Conservation (phyloP, 2,797 vertebrate genomes). For the Pantherophis alleghaniensis region DNA sequence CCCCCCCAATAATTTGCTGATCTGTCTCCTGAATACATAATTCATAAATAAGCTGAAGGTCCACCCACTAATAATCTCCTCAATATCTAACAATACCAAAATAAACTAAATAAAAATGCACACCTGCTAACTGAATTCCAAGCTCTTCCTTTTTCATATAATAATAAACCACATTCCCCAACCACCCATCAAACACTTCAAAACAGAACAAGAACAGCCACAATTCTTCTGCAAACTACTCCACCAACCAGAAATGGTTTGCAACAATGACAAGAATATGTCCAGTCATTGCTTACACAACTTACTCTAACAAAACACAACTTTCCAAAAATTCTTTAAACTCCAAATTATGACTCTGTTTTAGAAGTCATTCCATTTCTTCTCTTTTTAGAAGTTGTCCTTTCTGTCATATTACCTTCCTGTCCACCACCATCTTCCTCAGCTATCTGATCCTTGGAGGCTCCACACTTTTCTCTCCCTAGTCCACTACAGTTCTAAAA, state of each 20-base stretch:
- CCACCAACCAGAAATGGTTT: not conserved
- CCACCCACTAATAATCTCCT: not conserved
- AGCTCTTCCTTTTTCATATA: not conserved
- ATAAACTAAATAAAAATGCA: not conserved
- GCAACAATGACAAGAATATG: not conserved
- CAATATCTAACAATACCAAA: not conserved
- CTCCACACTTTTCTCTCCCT: not conserved
- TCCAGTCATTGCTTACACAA: not conserved
- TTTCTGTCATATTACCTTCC: not conserved
- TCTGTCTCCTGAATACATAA: not conserved
- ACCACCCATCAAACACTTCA: not conserved
- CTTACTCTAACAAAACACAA: not conserved
- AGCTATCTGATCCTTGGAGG: not conserved
- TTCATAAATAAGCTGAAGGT: not conserved
- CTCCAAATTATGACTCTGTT: not conserved
- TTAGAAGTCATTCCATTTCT: not conserved
- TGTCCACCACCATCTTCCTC: not conserved
- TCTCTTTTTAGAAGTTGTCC: not conserved
- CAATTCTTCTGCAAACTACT: not conserved
- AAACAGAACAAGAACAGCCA: not conserved
- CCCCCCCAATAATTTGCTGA: not conserved
- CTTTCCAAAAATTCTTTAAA: not conserved
- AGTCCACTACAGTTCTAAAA: not conserved
- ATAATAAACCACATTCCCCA: not conserved
- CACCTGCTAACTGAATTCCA: not conserved